Evolutionary conservation across 2,113 vertebrate species (phyloP).

Genomic region (Etheostoma cragini): DNA sequence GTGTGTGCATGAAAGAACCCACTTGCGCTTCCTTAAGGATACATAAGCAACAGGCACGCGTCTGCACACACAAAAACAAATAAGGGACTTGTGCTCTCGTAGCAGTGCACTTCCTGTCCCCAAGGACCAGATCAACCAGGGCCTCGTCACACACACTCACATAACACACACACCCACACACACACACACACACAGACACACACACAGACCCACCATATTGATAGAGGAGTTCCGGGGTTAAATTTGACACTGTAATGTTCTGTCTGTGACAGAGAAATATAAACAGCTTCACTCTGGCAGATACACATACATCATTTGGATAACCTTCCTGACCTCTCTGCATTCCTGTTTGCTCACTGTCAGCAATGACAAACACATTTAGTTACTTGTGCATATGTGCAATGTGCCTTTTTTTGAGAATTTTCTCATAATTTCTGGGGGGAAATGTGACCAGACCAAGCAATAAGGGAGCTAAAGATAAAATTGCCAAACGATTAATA

Average conservation of each 20-base stretch:
- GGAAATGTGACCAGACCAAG: neutral
- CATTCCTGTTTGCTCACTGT: conserved; percentile 42
- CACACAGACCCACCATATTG: conserved; percentile 1
- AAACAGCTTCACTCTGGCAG: conserved; percentile 13
- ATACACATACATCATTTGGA: conserved; percentile 35
- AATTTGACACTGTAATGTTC: neutral
- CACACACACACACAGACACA: conserved; percentile 10
- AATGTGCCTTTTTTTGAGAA: neutral
- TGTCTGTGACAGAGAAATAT: conserved; percentile 15
- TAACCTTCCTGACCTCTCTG: conserved; percentile 40
- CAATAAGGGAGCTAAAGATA: neutral
- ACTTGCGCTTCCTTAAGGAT: conserved; percentile 53
- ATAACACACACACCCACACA: no score
- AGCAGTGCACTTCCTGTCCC: conserved; percentile 44
- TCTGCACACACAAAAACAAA: conserved; percentile 52
- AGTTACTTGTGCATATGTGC: neutral
- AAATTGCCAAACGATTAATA: neutral
- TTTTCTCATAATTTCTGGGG: conserved; percentile 12
- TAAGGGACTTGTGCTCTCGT: conserved; percentile 27
- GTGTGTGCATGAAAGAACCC: conserved; percentile 29
- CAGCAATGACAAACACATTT: conserved; percentile 1
- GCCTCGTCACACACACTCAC: neutral
- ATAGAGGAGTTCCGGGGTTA: neutral
- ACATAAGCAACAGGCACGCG: conserved; percentile 52
- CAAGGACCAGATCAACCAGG: neutral